Base-by-base conservation (phyloP, 2,113 vertebrate species). In the Planiliza haematocheilus region DNA sequence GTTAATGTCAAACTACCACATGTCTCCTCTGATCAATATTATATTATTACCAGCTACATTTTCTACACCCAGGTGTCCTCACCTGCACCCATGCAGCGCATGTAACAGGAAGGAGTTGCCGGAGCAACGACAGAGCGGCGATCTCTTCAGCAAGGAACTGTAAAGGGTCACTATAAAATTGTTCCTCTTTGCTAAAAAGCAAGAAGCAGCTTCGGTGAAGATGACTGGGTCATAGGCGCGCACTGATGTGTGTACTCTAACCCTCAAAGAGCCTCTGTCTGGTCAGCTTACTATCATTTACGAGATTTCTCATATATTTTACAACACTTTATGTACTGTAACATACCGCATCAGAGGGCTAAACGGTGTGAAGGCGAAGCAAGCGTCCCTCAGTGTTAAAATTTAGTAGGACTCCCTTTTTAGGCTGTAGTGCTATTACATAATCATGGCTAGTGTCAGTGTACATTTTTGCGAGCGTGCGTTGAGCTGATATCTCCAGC, bases 301-400 rank as follows among this genome's bases (percentile, higher is more conserved):
- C 11, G n/a, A 55, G 24, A 4, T 10, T n/a, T 55, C n/a, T 39
- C 12, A 24, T 30, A 6, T 65, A n/a, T 53, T 75, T 74, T 30
- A 30, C 24, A 30, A 5, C 24, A 30, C 24, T 30, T 30, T 30
- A 30, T 30, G 24, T 30, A 30, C 24, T 30, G 20, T 53, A 66
- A 53, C 53, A 60, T 9, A 10, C 7, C 1, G 30, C 60, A 52
- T 66, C 16, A 61, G 43, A 66, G 36, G 55, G 46, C 36, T 81
- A 83, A 79, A 81, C 7, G 20, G 46, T 79, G 64, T 67, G 10
- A 70, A 70, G 48, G 60, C 74, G 58, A 34, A 65, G 14, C 37
- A 61, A 70, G 17, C 43, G 37, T 70, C 38, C 13, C 24, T 17
- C 37, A 7, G 4, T 74, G 53, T 69, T 79, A 49, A 64, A 61